phyloP scores from a whole-genome alignment of 2,797 vertebrate species.

The Heteromormyrus szaboi region DNA sequence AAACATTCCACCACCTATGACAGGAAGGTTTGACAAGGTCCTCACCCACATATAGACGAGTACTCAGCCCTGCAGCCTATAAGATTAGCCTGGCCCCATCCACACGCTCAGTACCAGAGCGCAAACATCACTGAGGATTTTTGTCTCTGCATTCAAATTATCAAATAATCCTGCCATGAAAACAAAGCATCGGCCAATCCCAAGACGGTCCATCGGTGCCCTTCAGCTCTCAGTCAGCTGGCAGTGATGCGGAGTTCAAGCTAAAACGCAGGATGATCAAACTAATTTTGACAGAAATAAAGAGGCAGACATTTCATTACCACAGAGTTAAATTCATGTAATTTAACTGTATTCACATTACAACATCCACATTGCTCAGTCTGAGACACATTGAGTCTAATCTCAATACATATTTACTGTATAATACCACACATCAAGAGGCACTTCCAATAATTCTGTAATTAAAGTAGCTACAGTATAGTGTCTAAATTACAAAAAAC shows the following conservation, averaged over 20 bases:
- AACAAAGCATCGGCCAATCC: not conserved
- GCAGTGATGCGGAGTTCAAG: not conserved
- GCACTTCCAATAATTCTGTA: slow-evolving; percentile 98
- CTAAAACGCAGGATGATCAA: slow-evolving; percentile 4
- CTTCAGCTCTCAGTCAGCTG: not conserved
- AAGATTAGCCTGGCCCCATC: not conserved
- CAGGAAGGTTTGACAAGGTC: not conserved
- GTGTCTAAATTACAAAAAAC: slow-evolving; percentile 94
- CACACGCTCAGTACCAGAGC: not conserved
- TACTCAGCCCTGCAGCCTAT: not conserved
- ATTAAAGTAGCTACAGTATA: slow-evolving; percentile 88
- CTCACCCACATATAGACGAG: not conserved
- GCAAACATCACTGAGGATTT: not conserved
- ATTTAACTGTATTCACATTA: slow-evolving; percentile 87
- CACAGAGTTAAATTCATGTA: slow-evolving; percentile 87
- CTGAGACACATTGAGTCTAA: slow-evolving; percentile 80
- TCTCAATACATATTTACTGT: slow-evolving; percentile 84
- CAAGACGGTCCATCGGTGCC: not conserved
- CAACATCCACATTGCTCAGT: slow-evolving; percentile 85
- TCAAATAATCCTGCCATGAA: not conserved
- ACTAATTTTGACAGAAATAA: slow-evolving; percentile 37
- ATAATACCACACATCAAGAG: slow-evolving; percentile 94
- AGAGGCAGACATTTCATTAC: slow-evolving; percentile 54
- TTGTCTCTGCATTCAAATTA: not conserved
- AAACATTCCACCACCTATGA: not conserved